phyloP scores from a whole-genome alignment of 2,888 invertebrate species.

The Catocala fraxini region DNA sequence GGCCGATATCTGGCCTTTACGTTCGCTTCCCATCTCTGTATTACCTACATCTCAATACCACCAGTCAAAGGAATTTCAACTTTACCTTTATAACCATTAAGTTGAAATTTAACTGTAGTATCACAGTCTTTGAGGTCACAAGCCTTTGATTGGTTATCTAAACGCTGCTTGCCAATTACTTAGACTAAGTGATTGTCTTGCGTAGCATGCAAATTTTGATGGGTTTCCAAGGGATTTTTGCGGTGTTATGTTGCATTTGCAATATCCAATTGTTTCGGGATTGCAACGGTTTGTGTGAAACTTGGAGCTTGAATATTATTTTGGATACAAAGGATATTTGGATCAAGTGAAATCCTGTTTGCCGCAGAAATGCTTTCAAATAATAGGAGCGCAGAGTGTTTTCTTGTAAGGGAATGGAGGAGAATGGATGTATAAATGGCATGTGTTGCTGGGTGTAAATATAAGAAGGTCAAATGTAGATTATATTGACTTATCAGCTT shows the following conservation, averaged over 20 bases:
- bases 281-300: conserved; percentile 17
- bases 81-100: conserved; percentile 36
- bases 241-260: conserved; percentile 31
- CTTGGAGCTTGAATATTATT: conserved; percentile 21
- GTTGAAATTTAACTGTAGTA: conserved; percentile 43
- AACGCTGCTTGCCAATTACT: conserved; percentile 82
- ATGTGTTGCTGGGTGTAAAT: too few relatives aligned
- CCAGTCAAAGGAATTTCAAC: conserved; percentile 40
- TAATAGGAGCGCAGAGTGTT: conserved; percentile 23
- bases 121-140: conserved; percentile 60
- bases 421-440: neutral
- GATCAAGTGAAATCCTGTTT: conserved; percentile 20
- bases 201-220: conserved; percentile 61
- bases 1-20: conserved; percentile 72
- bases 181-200: conserved; percentile 83
- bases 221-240: conserved; percentile 40
- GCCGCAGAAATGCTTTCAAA: conserved; percentile 39
- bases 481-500: too few relatives aligned
- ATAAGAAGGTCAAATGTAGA: too few relatives aligned
- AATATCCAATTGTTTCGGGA: conserved; percentile 21
- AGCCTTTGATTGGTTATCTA: conserved; percentile 79
- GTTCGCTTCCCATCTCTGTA: conserved; percentile 72
- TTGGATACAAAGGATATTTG: conserved; percentile 27
- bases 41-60: conserved; percentile 63
- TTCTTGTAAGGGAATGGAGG: conserved; percentile 6